These are phyloP conservation scores for Dermochelys coriacea DNA, from an alignment of 2,797 vertebrate species.

Conservation along the genomic window DNA sequence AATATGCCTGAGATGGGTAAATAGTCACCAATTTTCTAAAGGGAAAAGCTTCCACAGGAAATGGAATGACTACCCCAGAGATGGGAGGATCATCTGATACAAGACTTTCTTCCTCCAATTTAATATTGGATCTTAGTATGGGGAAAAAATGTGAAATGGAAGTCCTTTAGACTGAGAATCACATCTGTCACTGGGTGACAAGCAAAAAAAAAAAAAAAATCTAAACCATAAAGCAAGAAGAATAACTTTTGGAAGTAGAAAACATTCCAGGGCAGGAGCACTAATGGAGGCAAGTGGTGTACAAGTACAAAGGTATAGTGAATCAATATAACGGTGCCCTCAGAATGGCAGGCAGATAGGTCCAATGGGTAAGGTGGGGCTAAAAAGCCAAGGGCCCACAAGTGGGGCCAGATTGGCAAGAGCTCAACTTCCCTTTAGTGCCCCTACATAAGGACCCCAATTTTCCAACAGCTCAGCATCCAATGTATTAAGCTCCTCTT, in stretches of 20 bases:
- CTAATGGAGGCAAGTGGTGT: background rate
- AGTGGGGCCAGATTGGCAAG: background rate
- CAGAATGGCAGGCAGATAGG: background rate
- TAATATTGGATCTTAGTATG: background rate
- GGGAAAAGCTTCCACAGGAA: background rate
- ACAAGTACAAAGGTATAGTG: background rate
- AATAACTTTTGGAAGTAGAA: background rate
- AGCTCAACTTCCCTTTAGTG: background rate
- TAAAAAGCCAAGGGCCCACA: no score
- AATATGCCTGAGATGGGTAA: background rate
- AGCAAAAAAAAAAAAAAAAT: no score
- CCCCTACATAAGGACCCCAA: background rate
- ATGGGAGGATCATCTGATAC: background rate
- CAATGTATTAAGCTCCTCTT: background rate
- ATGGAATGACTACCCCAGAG: background rate
- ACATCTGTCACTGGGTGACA: background rate
- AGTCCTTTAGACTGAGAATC: background rate
- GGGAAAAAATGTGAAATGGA: background rate
- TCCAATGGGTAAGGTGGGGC: background rate
- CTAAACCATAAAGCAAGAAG: background rate
- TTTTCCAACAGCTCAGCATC: background rate
- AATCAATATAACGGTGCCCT: background rate
- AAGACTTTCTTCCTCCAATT: background rate
- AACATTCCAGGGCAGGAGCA: background rate
- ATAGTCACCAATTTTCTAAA: background rate